Conservation (phyloP, 1,140 invertebrate genomes). For the Drosophila quadrilineata region DNA sequence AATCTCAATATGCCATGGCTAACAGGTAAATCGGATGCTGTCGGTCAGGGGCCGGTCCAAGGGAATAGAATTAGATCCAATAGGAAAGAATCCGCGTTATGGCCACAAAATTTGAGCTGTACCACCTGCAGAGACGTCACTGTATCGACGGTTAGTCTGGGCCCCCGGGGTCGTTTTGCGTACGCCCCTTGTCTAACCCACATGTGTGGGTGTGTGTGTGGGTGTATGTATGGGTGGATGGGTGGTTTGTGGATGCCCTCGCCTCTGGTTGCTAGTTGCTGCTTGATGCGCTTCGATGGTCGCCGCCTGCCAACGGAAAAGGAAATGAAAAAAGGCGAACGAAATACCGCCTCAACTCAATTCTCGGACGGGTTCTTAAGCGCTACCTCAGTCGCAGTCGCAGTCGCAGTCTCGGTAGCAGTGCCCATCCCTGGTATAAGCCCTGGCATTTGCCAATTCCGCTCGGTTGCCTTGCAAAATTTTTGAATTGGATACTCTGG, state of each 20-base stretch:
- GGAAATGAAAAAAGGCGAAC: constrained; percentile 71
- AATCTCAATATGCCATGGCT: constrained; percentile 39
- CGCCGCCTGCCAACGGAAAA: constrained; percentile 66
- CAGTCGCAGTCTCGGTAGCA: not conserved
- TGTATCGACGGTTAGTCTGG: constrained; percentile 1
- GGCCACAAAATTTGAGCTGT: not conserved
- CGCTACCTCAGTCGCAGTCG: not conserved
- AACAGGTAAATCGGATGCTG: too few relatives aligned
- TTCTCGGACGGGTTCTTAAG: constrained; percentile 20
- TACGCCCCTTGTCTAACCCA: constrained; percentile 33
- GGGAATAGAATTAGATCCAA: not conserved
- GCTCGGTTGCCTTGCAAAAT: constrained; percentile 72
- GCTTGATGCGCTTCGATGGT: constrained; percentile 68
- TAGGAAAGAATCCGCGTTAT: not conserved
- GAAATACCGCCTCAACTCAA: constrained; percentile 18
- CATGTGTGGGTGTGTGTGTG: constrained; percentile 31
- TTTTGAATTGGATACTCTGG: constrained; percentile 74
- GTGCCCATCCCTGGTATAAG: constrained; percentile 3
- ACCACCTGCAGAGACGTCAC: constrained; percentile 44
- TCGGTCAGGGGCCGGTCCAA: too few relatives aligned
- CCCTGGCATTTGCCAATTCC: constrained; percentile 52
- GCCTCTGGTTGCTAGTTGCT: constrained; percentile 37
- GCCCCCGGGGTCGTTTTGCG: constrained; percentile 44
- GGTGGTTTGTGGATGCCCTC: constrained; percentile 22
- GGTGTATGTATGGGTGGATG: constrained; percentile 20